Percentiles rank a stretch among this genome's conserved stretches.
phyloP scores from a whole-genome alignment of 2,888 invertebrate genomes.

The Seladonia tumulorum region DNA sequence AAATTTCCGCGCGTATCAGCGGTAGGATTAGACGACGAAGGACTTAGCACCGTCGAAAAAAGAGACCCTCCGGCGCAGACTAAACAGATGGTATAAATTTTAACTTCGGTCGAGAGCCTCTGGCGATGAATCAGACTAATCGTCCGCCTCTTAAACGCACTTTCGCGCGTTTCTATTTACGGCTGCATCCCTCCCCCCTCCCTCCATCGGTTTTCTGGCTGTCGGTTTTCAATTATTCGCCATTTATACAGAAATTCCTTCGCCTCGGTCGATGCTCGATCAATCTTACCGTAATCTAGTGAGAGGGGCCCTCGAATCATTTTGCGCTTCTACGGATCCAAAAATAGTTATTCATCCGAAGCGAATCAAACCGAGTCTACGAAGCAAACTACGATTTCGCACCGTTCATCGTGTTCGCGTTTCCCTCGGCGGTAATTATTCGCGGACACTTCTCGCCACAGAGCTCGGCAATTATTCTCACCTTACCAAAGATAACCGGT shows the following conservation, averaged over 20 bases:
- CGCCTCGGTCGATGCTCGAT: not conserved
- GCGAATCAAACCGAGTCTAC: no score
- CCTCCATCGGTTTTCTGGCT: not conserved
- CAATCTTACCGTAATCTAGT: not conserved
- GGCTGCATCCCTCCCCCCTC: slow-evolving; percentile 18
- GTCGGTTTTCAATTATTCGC: slow-evolving; percentile 48
- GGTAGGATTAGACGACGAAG: slow-evolving; percentile 56
- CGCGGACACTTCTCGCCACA: not conserved
- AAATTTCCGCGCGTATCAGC: slow-evolving; percentile 59
- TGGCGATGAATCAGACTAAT: slow-evolving; percentile 71
- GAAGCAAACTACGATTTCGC: slow-evolving; percentile 10
- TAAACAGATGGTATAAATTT: slow-evolving; percentile 72
- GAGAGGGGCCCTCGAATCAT: not conserved
- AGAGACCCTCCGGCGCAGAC: slow-evolving; percentile 61
- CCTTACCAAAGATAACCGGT: slow-evolving; percentile 61
- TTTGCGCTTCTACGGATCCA: not conserved
- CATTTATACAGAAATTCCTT: slow-evolving; percentile 54
- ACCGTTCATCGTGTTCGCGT: no score
- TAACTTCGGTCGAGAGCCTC: slow-evolving; percentile 56
- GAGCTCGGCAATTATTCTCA: slow-evolving; percentile 53
- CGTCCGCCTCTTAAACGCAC: slow-evolving; percentile 58
- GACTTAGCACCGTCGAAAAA: slow-evolving; percentile 45
- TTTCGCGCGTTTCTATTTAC: slow-evolving; percentile 61
- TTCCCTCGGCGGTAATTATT: not conserved
- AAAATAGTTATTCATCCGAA: not conserved